Conservation (phyloP, 2,888 invertebrate species). For the Drosophila emarginata region DNA sequence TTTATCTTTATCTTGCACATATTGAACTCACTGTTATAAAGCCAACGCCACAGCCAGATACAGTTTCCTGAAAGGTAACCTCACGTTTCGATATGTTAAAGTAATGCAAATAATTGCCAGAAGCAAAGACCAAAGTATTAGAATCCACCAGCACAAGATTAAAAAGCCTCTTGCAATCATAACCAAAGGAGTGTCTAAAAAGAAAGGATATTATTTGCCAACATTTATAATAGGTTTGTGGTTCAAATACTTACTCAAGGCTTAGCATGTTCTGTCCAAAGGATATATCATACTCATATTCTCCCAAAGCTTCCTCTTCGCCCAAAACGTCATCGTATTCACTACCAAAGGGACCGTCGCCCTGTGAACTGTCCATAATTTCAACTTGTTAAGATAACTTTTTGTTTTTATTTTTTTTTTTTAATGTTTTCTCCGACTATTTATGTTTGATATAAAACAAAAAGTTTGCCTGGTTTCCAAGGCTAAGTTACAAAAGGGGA, state of each 20-base stretch:
- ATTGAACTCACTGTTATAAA: conserved; percentile 87
- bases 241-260: conserved; percentile 60
- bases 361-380: conserved; percentile 53
- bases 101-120: conserved; percentile 92
- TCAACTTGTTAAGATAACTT: not conserved
- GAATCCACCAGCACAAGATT: conserved; percentile 91
- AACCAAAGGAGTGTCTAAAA: conserved; percentile 91
- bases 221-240: not conserved
- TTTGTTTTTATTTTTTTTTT: not conserved
- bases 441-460: conserved; percentile 44
- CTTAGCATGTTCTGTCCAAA: conserved; percentile 67
- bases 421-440: conserved; percentile 8
- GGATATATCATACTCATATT: conserved; percentile 46
- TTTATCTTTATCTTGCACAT: not conserved
- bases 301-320: conserved; percentile 39
- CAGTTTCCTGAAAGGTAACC: conserved; percentile 88
- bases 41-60: conserved; percentile 91
- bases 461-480: conserved; percentile 49
- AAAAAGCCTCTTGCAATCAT: conserved; percentile 90
- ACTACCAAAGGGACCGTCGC: conserved; percentile 25
- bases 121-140: conserved; percentile 88
- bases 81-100: conserved; percentile 87
- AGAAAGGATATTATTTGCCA: not conserved
- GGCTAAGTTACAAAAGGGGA: conserved; percentile 10
- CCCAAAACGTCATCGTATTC: conserved; percentile 38